phyloP scores from a whole-genome alignment of 2,797 vertebrate genomes.

The Trichosurus vulpecula region DNA sequence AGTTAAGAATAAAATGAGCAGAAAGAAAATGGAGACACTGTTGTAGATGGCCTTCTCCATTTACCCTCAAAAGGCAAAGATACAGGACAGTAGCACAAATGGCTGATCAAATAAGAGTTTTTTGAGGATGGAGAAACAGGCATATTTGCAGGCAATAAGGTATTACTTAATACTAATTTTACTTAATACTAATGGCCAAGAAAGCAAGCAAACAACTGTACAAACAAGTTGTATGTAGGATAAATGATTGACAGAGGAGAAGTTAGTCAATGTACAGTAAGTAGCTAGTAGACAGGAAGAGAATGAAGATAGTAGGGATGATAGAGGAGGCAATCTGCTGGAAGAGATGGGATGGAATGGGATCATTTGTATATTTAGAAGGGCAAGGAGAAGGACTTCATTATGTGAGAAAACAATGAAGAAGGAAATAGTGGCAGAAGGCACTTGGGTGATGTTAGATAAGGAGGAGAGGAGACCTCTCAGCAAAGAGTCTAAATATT shows the following conservation, averaged over 20 bases:
- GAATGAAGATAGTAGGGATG: not conserved
- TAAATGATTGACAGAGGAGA: not conserved
- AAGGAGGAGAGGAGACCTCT: not conserved
- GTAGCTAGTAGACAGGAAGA: not conserved
- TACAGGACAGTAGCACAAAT: not conserved
- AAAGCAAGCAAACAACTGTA: not conserved
- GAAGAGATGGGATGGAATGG: not conserved
- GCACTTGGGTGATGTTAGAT: not conserved
- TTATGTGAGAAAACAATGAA: not conserved
- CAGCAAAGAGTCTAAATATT: not conserved
- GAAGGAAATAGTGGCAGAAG: not conserved
- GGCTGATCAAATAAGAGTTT: not conserved
- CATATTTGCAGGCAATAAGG: not conserved
- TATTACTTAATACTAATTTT: not conserved
- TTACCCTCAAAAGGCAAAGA: not conserved
- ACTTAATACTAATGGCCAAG: not conserved
- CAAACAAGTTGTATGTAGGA: not conserved
- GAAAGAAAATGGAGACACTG: not conserved
- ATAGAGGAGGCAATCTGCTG: not conserved
- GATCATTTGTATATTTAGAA: not conserved
- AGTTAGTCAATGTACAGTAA: not conserved
- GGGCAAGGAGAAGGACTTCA: not conserved
- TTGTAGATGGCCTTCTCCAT: not conserved
- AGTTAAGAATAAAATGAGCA: not conserved
- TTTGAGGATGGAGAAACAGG: not conserved